Base-by-base conservation (phyloP, 2,888 invertebrate genomes). In the Synergus japonicus region DNA sequence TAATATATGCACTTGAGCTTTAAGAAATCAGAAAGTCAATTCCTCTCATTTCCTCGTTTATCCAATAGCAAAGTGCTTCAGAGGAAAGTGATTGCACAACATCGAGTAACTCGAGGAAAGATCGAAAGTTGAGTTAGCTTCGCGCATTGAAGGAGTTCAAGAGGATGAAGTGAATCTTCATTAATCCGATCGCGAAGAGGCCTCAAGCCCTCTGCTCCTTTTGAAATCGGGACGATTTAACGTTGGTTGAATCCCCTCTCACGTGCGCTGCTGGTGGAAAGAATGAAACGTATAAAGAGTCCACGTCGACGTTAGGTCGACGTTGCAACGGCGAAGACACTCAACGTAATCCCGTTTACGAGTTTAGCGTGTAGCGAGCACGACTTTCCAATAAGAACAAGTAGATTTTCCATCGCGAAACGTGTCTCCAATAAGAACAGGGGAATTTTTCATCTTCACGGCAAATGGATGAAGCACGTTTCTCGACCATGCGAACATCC, bases 401-500 rank as follows among this genome's bases (percentile, higher is more conserved):
- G 78, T 78, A 46, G 43, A 58, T 67, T 60, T 63, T 22, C 60
- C 69, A 29, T 69, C 60, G 69, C 69, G 69, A 78, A 58, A 78
- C 78, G 80, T 79, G 78, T 80, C 81, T 83, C 78, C 79, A 81
- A 81, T 81, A 78, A 81, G 81, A 81, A 76, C 78, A 78, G 73
- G 64, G 76, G 80, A 78, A 80, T 80, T 77, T 81, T 77, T 80
- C 77, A 80, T 83, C 76, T 77, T 76, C n/a, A 22, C 44, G 37
- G 77, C 78, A 83, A 81, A 81, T 78, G 78, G 80, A 83, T 83
- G 81, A 81, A 76, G 78, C 81, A 81, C 81, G 81, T 83, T 83
- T 54, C 69, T 73, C 37, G 29, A n/a, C 49, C 49, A 54, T 37
- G 9, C 49, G 46, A 22, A 29, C 46, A 69, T 29, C 15, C 15